Evolutionary conservation across 2,797 vertebrate species (phyloP).

Genomic region (Cirrhinus mrigala): DNA sequence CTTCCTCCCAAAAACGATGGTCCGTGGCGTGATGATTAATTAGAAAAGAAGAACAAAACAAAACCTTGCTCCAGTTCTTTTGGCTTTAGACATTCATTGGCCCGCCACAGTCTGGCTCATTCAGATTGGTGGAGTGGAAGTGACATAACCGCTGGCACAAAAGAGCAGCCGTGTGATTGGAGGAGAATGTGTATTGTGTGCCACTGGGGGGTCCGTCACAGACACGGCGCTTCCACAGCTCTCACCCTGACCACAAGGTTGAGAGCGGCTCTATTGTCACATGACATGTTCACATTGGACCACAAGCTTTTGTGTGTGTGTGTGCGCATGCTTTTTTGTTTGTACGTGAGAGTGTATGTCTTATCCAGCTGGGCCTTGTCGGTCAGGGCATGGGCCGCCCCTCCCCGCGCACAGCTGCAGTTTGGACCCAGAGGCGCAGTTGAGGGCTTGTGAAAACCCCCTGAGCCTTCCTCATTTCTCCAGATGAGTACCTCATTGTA

Average conservation of each 20-base stretch:
- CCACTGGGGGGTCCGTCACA: constrained; percentile 13
- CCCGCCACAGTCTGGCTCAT: constrained; percentile 29
- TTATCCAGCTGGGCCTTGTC: constrained; percentile 53
- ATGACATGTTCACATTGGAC: constrained; percentile 36
- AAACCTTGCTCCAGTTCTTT: constrained; percentile 47
- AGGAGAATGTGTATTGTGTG: constrained; percentile 38
- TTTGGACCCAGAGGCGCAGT: constrained; percentile 48
- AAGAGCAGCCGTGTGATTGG: constrained; percentile 48
- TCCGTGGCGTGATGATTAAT: constrained; percentile 52
- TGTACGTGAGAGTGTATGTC: constrained; percentile 34
- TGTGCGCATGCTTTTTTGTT: constrained; percentile 10
- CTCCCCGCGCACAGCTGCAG: constrained; percentile 50
- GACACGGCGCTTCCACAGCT: constrained; percentile 1
- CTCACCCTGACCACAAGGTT: constrained; percentile 21
- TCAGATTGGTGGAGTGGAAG: constrained; percentile 54
- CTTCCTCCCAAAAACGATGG: constrained; percentile 41
- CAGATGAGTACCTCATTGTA: constrained; percentile 53
- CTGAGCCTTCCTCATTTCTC: constrained; percentile 45
- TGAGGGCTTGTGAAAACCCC: constrained; percentile 48
- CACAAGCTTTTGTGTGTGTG: constrained; percentile 28
- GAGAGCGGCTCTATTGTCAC: constrained; percentile 48
- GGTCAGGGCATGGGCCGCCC: constrained; percentile 42
- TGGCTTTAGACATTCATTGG: constrained; percentile 35
- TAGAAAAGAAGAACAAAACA: constrained; percentile 45
- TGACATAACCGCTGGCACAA: constrained; percentile 50